Evolutionary conservation across 2,888 invertebrate genomes (phyloP).

Genomic region (Lepetodrilus schrolli): DNA sequence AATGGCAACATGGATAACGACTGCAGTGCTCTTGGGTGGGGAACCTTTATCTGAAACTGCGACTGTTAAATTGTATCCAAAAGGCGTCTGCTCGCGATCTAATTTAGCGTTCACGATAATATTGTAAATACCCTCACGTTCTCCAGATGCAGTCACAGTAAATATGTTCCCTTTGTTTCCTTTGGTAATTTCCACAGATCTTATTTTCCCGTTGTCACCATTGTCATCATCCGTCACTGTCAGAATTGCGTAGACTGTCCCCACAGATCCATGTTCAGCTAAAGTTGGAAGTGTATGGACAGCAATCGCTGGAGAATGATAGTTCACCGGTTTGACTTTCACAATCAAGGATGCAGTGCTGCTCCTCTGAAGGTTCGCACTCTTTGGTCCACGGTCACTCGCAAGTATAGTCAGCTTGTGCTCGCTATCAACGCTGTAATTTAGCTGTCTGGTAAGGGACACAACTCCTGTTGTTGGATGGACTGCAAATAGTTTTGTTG

Average conservation of each 20-base stretch:
- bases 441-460: conserved; percentile 85
- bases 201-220: conserved; percentile 88
- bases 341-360: conserved; percentile 83
- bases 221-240: conserved; percentile 87
- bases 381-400: conserved; percentile 83
- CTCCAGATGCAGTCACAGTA: conserved; percentile 78
- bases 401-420: conserved; percentile 88
- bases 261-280: conserved; percentile 85
- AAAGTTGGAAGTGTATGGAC: conserved; percentile 85
- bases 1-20: conserved; percentile 85
- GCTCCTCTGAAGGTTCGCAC: conserved; percentile 71
- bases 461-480: conserved; percentile 94
- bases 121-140: conserved; percentile 78
- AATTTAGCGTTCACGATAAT: conserved; percentile 86
- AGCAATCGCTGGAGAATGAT: conserved; percentile 88
- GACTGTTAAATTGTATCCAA: conserved; percentile 90
- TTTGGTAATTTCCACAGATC: conserved; percentile 81
- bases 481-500: conserved; percentile 85
- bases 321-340: conserved; percentile 83
- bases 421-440: conserved; percentile 81
- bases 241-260: conserved; percentile 89
- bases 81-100: conserved; percentile 85
- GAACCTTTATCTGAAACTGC: conserved; percentile 88
- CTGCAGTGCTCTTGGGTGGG: conserved; percentile 53
- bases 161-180: conserved; percentile 94